Conservation (phyloP, 1,140 invertebrate species). For the Megathymus violae region DNA sequence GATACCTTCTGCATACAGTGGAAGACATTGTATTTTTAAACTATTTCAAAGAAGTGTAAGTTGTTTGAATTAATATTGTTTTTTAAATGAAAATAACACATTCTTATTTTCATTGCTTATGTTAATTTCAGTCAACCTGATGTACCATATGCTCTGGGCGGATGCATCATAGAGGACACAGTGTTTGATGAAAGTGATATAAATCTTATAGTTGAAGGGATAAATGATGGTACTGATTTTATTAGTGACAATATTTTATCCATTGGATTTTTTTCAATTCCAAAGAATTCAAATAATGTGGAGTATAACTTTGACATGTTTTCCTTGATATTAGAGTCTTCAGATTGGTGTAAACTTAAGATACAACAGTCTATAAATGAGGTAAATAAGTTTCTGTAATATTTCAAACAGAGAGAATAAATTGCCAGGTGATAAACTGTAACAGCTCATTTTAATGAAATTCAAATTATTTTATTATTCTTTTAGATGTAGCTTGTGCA, state of each 20-base stretch:
- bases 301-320: conserved; percentile 74
- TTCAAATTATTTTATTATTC: no score
- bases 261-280: conserved; percentile 66
- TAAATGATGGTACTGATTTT: conserved; percentile 52
- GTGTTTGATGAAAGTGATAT: conserved; percentile 56
- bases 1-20: conserved; percentile 62
- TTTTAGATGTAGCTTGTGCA: no score
- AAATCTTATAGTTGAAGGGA: conserved; percentile 48
- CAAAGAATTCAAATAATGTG: conserved; percentile 49
- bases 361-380: conserved; percentile 64
- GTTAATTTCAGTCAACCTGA: conserved; percentile 63
- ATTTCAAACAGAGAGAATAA: background rate
- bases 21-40: conserved; percentile 73
- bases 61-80: conserved; percentile 19
- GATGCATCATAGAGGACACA: conserved; percentile 73
- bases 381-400: conserved; percentile 46
- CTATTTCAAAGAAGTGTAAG: conserved; percentile 72
- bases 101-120: conserved; percentile 26
- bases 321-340: conserved; percentile 66
- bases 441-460: no score
- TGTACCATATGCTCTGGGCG: conserved; percentile 72
- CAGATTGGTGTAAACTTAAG: conserved; percentile 64
- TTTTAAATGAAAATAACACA: background rate
- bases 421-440: no score
- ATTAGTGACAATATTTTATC: conserved; percentile 68